Percentiles rank a stretch among this genome's conserved stretches.
These are phyloP conservation scores for Drosophila athabasca DNA, from an alignment of 1,140 invertebrate species.

Conservation along the genomic window DNA sequence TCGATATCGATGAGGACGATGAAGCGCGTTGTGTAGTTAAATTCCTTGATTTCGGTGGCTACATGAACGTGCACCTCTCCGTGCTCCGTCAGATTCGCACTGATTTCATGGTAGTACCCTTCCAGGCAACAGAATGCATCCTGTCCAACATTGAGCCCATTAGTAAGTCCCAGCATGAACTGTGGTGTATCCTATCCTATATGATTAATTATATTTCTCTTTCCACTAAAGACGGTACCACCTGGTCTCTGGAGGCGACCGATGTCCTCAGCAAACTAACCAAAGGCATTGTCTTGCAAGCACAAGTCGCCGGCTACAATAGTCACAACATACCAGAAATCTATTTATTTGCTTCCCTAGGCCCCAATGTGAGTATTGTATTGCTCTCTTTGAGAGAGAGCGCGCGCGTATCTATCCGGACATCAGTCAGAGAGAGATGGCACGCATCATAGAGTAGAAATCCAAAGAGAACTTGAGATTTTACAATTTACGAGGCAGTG, in stretches of 20 bases:
- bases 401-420: not conserved
- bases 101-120: slow-evolving; percentile 96
- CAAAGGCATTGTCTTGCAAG: slow-evolving; percentile 91
- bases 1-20: slow-evolving; percentile 88
- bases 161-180: slow-evolving; percentile 85
- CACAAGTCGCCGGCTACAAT: slow-evolving; percentile 92
- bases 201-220: slow-evolving; percentile 4
- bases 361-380: slow-evolving; percentile 87
- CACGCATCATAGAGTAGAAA: too few relatives aligned
- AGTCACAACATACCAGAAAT: slow-evolving; percentile 90
- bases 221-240: slow-evolving; percentile 83
- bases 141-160: slow-evolving; percentile 94
- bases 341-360: slow-evolving; percentile 89
- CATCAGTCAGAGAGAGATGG: slow-evolving; percentile 42
- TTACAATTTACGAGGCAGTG: too few relatives aligned
- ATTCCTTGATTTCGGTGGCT: slow-evolving; percentile 97
- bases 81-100: slow-evolving; percentile 93
- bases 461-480: not conserved
- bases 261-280: slow-evolving; percentile 90
- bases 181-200: too few relatives aligned
- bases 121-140: slow-evolving; percentile 97
- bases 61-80: slow-evolving; percentile 89
- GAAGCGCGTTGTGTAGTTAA: slow-evolving; percentile 90
- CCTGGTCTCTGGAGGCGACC: slow-evolving; percentile 90
- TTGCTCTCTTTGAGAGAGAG: too few relatives aligned